Conservation (phyloP, 2,888 invertebrate species). For the Chloroclysta siterata region DNA sequence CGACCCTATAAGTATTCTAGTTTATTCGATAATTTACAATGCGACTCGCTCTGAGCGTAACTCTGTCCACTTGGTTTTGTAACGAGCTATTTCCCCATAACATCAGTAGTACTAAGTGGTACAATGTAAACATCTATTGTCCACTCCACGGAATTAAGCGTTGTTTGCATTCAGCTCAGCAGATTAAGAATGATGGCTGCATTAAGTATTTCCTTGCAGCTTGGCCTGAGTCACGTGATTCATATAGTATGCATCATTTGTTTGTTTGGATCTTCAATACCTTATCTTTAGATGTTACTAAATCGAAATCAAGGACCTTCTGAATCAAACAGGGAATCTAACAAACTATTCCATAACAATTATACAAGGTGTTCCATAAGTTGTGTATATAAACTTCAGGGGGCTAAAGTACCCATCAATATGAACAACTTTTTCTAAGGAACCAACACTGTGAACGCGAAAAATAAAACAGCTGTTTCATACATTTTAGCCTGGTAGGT, state of each 20-base stretch:
- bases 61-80: constrained; percentile 4
- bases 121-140: constrained; percentile 47
- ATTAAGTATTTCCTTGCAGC: constrained; percentile 52
- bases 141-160: constrained; percentile 40
- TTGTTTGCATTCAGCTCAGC: constrained; percentile 54
- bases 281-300: background rate
- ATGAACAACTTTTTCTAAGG: too few species aligned
- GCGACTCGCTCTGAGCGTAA: background rate
- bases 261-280: constrained; percentile 29
- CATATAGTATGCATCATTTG: constrained; percentile 31
- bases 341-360: too few species aligned
- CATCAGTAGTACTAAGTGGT: constrained; percentile 25
- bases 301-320: too few species aligned
- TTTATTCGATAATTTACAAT: too few species aligned
- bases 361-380: too few species aligned
- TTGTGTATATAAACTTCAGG: too few species aligned
- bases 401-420: too few species aligned
- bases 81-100: constrained; percentile 32
- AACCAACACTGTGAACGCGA: too few species aligned
- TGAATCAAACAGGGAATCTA: too few species aligned
- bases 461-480: too few species aligned
- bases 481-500: too few species aligned
- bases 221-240: constrained; percentile 42
- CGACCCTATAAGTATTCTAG: too few species aligned
- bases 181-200: constrained; percentile 54